Base-by-base conservation (phyloP, 1,140 invertebrate species). In the Brachionus rotundiformis region DNA sequence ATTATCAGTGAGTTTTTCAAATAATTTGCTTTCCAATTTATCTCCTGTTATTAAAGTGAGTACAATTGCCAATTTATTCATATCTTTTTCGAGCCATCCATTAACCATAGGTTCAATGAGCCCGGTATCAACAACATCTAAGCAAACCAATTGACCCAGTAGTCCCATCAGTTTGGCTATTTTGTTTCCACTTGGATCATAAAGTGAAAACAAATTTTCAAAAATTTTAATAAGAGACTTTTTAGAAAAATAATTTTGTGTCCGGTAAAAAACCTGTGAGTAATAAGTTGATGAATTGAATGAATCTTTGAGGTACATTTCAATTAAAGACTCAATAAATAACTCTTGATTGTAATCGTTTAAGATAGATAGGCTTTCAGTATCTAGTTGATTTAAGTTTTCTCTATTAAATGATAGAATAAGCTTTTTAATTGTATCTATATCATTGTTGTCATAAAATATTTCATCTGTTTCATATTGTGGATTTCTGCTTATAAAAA, bases 161-260 rank as follows among this genome's bases (percentile, higher is more conserved):
- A 63, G 23, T 39, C 16, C 36, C 19, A 54, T 4, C 2, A 54
- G 19, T 7, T 19, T 54, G 47, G 23, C 8, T 19, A 23, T 54
- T 54, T 54, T 54, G 16, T 19, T 19, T 54, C n/a, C 5, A 54
- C 16, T 54, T 4, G 47, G 47, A 54, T n/a, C 47, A 54, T 54
- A 54, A 6, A 54, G 16, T 4, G 47, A 7, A 23, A 54, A 54
- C 16, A 54, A 54, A 54, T 54, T 54, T 54, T 54, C 23, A 1
- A 54, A 54, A 23, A 54, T 54, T 23, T n/a, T 19, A 54, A 54
- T 54, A 6, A 54, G 47, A 19, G 6, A 19, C 23, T 54, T 54
- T 54, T 54, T 54, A 7, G 47, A 54, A 54, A 8, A 68, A 68
- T 16, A 68, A 68, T 68, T 31, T 16, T 68, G 63, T 2, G 63